Base-by-base conservation (phyloP, 2,888 invertebrate species). In the Dasypolia templi region DNA sequence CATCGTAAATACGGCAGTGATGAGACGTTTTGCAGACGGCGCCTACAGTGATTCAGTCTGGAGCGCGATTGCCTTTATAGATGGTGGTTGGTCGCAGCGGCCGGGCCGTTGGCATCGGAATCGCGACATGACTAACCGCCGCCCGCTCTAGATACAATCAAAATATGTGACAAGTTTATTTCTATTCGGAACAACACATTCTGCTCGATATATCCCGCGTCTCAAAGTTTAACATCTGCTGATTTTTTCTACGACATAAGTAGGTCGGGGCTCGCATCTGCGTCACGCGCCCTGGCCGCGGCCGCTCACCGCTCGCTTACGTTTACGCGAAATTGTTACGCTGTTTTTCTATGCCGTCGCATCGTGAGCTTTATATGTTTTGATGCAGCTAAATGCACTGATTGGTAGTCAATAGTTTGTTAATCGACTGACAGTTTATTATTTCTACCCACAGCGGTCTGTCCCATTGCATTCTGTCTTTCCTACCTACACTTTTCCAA, bases 81-180 rank as follows among this genome's bases (percentile, higher is more conserved):
- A 92, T 90, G 92, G 92, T 92, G 93, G 90, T 91, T 89, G 91
- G 82, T 77, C 73, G 82, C 72, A 89, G 91, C 91, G 91, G 91
- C 93, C 93, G 94, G 94, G 94, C 90, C 95, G 96, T 95, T 96
- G 96, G 96, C 96, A 95, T 94, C 95, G 92, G 90, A 92, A 93
- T 88, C 93, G 92, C 93, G 91, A 92, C 92, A 94, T 96, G 96
- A 96, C 96, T 96, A 96, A 96, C 96, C 95, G 91, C 93, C 91
- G 92, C 93, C 92, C 95, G 96, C 95, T 96, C 95, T 95, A 96
- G 94, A 96, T 96, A 96, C 95, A 95, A 96, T 96, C 96, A 95
- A 95, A 95, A 95, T 96, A 96, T 95, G 95, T 95, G 96, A 96
- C 96, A 96, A 95, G 95, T 96, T 95, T 96, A 96, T 96, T 96